Evolutionary conservation across 2,888 invertebrate genomes (phyloP), one percentile per base, ranked within the genome.

Genomic region (Argyresthia goedartella): DNA sequence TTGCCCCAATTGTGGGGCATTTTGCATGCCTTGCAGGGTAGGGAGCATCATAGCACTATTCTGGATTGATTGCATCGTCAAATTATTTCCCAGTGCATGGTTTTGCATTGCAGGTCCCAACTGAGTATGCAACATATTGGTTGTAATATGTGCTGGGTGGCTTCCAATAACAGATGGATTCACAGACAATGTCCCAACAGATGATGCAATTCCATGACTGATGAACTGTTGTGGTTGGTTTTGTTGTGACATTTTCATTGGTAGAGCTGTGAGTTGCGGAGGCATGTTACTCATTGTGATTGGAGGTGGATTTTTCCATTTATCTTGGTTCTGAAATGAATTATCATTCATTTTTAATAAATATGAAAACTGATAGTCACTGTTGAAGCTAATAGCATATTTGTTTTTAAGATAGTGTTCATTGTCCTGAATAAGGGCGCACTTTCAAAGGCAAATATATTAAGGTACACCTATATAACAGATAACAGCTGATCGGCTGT

Each of bases 271-370:
- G 61, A 88, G 88, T 73, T 91, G 88, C 61, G 88, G 75, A 67
- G 86, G 89, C 86, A 80, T 89, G 69, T 81, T 89, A 79, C 80
- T 84, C 85, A 84, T 88, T 71, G 74, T 70, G 45, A 86, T 81
- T 71, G 90, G 73, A 67, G 91, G 84, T 73, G 92, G 89, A 79
- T 92, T 93, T 76, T 94, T 94, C 94, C 94, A 95, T 88, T 94
- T 95, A 85, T 94, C 94, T 77, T 92, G 93, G 80, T 91, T 93
- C 93, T 94, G 88, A 54, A 91, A 90, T 39, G n/a, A 45, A 39
- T n/a, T 8, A n/a, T 8, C 39, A 39, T 39, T 11, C 4, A 39
- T 8, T 25, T 11, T 39, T 39, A 39, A n/a, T 39, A 4, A 3
- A 3, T 39, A 39, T 4, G 25, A 25, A 25, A 4, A 25, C 25